phyloP scores from a whole-genome alignment of 2,113 vertebrate species.

The Corydoras maculifer region DNA sequence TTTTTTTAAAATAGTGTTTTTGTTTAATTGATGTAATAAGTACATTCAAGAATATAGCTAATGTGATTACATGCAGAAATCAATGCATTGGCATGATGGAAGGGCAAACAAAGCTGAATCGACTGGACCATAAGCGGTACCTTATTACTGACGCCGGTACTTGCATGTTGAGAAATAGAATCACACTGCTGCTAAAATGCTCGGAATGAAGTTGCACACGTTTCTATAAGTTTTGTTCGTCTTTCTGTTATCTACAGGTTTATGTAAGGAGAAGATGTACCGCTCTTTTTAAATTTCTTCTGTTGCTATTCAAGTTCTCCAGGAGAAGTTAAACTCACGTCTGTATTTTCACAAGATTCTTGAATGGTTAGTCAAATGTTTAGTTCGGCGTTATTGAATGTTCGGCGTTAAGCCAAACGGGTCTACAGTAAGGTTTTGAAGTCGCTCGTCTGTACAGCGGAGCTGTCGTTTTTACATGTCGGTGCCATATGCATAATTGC shows the following conservation, averaged over 20 bases:
- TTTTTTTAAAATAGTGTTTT: constrained; percentile 63
- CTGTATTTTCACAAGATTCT: constrained; percentile 32
- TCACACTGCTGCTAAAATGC: constrained; percentile 45
- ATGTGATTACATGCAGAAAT: constrained; percentile 84
- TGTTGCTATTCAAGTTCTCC: constrained; percentile 61
- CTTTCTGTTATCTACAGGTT: constrained; percentile 38
- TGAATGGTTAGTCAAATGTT: no score
- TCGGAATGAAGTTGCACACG: constrained; percentile 43
- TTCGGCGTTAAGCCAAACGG: constrained; percentile 3
- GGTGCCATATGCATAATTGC: constrained; percentile 40
- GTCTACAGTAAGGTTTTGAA: constrained; percentile 24
- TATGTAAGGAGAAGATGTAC: constrained; percentile 38
- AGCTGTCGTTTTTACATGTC: no score
- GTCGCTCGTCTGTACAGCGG: no score
- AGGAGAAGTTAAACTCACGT: constrained; percentile 55
- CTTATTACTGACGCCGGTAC: constrained; percentile 10
- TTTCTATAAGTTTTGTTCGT: constrained; percentile 14
- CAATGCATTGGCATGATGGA: constrained; percentile 64
- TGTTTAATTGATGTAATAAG: constrained; percentile 71
- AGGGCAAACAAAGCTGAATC: constrained; percentile 43
- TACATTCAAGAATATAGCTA: constrained; percentile 80
- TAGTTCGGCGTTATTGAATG: background rate
- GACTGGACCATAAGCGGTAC: constrained; percentile 43
- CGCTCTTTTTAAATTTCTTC: constrained; percentile 26
- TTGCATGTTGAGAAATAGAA: constrained; percentile 31